Conservation (phyloP, 2,113 vertebrate genomes). For the Nothoprocta perdicaria region DNA sequence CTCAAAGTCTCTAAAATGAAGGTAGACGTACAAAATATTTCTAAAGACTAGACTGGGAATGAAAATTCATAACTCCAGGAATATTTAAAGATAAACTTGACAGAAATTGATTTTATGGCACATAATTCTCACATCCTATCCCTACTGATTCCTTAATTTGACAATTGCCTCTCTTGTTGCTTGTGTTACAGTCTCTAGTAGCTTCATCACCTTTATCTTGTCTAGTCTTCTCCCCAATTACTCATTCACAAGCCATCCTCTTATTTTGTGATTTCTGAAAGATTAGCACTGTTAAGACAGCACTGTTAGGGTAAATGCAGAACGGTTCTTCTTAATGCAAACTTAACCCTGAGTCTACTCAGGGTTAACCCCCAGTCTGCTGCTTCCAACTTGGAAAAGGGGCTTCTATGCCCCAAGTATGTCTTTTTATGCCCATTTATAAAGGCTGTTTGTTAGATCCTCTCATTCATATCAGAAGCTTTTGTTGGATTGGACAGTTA, state of each 20-base stretch:
- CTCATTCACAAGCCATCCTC: neutral
- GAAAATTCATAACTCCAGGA: neutral
- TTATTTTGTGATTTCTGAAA: neutral
- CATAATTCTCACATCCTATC: neutral
- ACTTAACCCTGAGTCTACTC: neutral
- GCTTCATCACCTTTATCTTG: neutral
- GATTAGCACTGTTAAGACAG: neutral
- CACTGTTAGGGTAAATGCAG: neutral
- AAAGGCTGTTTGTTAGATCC: neutral
- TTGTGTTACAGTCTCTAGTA: neutral
- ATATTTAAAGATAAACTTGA: neutral
- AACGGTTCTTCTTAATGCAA: neutral
- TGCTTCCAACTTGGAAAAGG: neutral
- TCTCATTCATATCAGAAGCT: neutral
- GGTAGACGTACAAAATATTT: neutral
- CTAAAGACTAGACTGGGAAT: neutral
- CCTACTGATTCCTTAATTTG: neutral
- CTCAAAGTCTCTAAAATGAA: neutral
- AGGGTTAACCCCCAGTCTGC: neutral
- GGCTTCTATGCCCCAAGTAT: neutral
- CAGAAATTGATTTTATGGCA: neutral
- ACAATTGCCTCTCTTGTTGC: neutral
- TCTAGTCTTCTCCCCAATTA: neutral
- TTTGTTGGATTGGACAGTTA: neutral
- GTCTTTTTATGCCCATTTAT: neutral